Percentiles rank a stretch among this genome's conserved stretches.
phyloP scores from a whole-genome alignment of 2,888 invertebrate genomes.

The Blastobasis adustella region DNA sequence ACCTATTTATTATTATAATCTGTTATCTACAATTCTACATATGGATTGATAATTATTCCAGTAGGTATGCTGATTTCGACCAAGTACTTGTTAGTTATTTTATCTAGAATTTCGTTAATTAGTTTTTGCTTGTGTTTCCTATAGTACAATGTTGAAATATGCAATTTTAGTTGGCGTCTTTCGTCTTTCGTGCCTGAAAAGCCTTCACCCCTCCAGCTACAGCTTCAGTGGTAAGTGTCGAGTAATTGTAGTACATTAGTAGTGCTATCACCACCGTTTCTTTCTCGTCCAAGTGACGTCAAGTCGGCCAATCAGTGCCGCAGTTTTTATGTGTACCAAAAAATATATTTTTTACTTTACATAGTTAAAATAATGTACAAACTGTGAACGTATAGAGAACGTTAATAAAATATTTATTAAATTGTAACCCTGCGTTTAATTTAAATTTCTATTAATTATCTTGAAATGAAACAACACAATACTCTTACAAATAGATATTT shows the following conservation, averaged over 20 bases:
- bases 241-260: conserved; percentile 57
- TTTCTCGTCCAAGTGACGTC: not conserved
- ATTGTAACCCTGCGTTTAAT: not conserved
- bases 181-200: conserved; percentile 19
- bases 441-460: not conserved
- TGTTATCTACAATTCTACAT: no score
- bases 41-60: no score
- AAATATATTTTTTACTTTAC: no score
- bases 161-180: conserved; percentile 56
- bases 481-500: conserved; percentile 62
- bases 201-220: conserved; percentile 4
- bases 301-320: not conserved
- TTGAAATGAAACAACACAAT: conserved; percentile 30
- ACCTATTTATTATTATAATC: no score
- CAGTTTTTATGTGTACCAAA: no score
- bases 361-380: no score
- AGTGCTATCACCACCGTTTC: conserved; percentile 26
- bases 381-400: no score
- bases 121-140: no score
- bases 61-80: no score
- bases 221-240: conserved; percentile 57
- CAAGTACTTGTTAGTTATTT: no score
- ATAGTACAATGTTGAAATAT: conserved; percentile 3
- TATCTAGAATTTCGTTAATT: no score
- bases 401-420: no score